A percentile compares a stretch with the other conserved stretches of the same genome.
Evolutionary conservation across 2,113 vertebrate genomes (phyloP).

Genomic region (Pelodiscus sinensis): DNA sequence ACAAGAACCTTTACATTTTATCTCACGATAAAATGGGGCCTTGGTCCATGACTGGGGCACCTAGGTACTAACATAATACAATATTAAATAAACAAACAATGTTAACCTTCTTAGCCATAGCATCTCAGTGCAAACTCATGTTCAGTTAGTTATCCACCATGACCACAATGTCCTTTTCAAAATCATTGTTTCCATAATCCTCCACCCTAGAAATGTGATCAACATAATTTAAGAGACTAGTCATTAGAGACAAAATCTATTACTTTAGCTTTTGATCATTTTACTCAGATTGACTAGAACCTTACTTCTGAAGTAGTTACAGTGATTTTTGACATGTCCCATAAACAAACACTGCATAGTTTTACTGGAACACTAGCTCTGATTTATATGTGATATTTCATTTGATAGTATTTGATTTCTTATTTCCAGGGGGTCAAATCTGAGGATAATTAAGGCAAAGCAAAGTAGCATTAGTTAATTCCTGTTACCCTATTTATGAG

Average conservation of each 20-base stretch:
- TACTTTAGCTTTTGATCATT: background rate
- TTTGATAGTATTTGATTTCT: background rate
- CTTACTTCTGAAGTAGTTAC: background rate
- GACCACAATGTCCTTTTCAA: background rate
- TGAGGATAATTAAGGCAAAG: background rate
- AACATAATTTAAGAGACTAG: background rate
- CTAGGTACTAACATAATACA: background rate
- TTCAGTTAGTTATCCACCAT: slow-evolving; percentile 25
- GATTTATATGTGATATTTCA: background rate
- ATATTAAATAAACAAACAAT: background rate
- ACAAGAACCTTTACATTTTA: background rate
- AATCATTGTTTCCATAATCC: slow-evolving; percentile 16
- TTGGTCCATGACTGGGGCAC: background rate
- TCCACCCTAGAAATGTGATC: background rate
- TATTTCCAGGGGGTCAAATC: background rate
- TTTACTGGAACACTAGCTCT: background rate
- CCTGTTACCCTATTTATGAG: background rate
- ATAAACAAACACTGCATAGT: background rate
- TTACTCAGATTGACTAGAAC: background rate
- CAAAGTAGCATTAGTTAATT: background rate
- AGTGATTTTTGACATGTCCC: background rate
- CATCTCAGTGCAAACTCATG: background rate
- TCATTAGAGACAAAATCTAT: background rate
- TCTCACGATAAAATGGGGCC: background rate
- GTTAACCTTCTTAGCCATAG: slow-evolving; percentile 45